These are phyloP conservation scores for Miniopterus natalensis DNA, from an alignment of 2,113 vertebrate genomes.

Conservation along the genomic window DNA sequence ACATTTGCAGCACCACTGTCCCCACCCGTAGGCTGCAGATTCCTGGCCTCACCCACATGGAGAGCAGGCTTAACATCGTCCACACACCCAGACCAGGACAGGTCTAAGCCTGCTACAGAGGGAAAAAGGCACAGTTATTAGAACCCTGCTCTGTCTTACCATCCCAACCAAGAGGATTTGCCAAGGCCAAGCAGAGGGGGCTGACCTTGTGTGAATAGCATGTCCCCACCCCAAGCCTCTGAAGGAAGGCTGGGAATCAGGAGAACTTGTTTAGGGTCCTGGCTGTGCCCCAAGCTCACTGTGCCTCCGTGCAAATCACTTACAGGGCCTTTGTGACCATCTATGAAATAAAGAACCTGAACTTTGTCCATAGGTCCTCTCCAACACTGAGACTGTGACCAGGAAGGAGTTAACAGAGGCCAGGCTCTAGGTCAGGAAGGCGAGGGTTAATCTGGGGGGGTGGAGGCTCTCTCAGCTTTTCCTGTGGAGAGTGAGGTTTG, in stretches of 20 bases:
- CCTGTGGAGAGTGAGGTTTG: slow-evolving; percentile 82
- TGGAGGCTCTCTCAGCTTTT: slow-evolving; percentile 84
- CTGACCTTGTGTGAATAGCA: not conserved
- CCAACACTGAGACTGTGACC: not conserved
- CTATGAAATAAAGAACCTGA: not conserved
- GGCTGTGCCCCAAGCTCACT: not conserved
- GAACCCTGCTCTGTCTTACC: not conserved
- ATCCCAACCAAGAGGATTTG: not conserved
- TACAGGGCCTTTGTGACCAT: not conserved
- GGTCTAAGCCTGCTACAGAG: slow-evolving; percentile 24
- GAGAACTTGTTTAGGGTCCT: slow-evolving; percentile 5
- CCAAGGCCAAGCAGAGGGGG: not conserved
- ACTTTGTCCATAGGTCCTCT: not conserved
- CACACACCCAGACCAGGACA: not conserved
- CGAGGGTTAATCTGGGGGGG: slow-evolving; percentile 84
- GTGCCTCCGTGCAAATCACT: not conserved
- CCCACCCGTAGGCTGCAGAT: not conserved
- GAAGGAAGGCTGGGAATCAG: slow-evolving; percentile 5
- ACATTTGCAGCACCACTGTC: not conserved
- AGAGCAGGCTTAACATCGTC: not conserved
- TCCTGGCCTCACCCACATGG: not conserved
- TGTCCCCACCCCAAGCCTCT: not conserved
- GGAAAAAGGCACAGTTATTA: not conserved
- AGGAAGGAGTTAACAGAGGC: slow-evolving; percentile 69
- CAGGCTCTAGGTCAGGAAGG: slow-evolving; percentile 63